These are phyloP conservation scores for Tetropium fuscum DNA, from an alignment of 2,888 invertebrate genomes.

Conservation along the genomic window DNA sequence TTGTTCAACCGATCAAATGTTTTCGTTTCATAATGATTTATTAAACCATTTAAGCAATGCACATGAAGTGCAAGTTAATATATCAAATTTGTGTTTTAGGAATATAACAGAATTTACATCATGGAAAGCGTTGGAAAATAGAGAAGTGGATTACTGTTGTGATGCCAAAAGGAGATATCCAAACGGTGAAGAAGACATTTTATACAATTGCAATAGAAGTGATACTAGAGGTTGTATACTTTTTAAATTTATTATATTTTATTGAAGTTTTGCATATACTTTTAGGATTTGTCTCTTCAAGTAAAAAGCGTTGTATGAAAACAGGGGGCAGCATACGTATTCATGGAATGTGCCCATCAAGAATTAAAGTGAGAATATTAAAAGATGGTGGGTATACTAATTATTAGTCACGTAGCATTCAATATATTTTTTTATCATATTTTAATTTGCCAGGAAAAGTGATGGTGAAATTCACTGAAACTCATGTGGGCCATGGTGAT, in stretches of 20 bases:
- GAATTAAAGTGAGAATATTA: slow-evolving; percentile 15
- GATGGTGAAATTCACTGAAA: slow-evolving; percentile 33
- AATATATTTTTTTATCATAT: too few species aligned
- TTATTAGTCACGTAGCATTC: too few species aligned
- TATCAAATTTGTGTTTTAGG: not conserved
- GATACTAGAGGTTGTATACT: not conserved
- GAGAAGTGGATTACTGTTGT: not conserved
- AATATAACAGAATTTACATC: not conserved
- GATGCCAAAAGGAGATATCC: not conserved
- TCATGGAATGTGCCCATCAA: slow-evolving; percentile 34
- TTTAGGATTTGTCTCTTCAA: not conserved
- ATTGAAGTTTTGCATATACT: not conserved
- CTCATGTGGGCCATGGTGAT: slow-evolving; percentile 40
- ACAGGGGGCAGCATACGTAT: slow-evolving; percentile 30
- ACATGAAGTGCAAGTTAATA: not conserved
- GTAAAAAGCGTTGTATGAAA: slow-evolving; percentile 26
- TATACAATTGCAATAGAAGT: not conserved
- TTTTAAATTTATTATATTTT: too few species aligned
- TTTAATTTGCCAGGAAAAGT: too few species aligned
- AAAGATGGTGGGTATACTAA: not conserved
- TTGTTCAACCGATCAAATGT: not conserved
- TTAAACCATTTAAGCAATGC: not conserved
- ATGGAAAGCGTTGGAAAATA: not conserved
- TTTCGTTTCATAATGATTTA: not conserved
- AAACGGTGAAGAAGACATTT: not conserved